phyloP scores from a whole-genome alignment of 2,797 vertebrate species.

The Geotrypetes seraphini region DNA sequence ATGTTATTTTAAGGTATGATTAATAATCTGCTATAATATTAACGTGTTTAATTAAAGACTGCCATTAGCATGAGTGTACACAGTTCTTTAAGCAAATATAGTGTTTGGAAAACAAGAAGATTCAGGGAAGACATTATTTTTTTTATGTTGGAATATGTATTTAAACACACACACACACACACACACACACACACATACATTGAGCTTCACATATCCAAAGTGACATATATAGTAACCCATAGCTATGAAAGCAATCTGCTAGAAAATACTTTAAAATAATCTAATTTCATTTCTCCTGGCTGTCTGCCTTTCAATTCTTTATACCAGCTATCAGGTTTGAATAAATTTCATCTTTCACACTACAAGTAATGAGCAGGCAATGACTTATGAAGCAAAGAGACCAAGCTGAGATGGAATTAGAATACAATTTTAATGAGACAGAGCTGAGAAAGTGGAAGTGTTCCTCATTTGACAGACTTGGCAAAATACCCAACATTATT shows the following conservation, averaged over 20 bases:
- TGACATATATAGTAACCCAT: slow-evolving; percentile 39
- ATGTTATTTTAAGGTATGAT: too few relatives aligned
- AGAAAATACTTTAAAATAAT: slow-evolving; percentile 47
- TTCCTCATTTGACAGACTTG: slow-evolving; percentile 60
- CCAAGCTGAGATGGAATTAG: slow-evolving; percentile 59
- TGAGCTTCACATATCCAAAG: slow-evolving; percentile 46
- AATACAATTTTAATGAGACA: slow-evolving; percentile 67
- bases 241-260: slow-evolving; percentile 36
- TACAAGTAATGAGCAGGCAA: slow-evolving; percentile 63
- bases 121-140: too few relatives aligned
- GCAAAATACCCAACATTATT: slow-evolving; percentile 60
- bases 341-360: slow-evolving; percentile 62
- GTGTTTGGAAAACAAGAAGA: too few relatives aligned
- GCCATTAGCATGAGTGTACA: too few relatives aligned
- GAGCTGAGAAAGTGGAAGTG: slow-evolving; percentile 50
- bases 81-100: too few relatives aligned
- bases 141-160: too few relatives aligned
- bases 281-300: slow-evolving; percentile 57
- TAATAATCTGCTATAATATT: too few relatives aligned
- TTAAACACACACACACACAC: too few relatives aligned
- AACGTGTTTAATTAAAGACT: too few relatives aligned
- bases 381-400: slow-evolving; percentile 61
- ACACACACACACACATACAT: slow-evolving; percentile 26
- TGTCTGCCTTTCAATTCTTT: slow-evolving; percentile 55
- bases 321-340: slow-evolving; percentile 55